Conservation (phyloP, 2,113 vertebrate genomes). For the Psilopogon haemacephalus region DNA sequence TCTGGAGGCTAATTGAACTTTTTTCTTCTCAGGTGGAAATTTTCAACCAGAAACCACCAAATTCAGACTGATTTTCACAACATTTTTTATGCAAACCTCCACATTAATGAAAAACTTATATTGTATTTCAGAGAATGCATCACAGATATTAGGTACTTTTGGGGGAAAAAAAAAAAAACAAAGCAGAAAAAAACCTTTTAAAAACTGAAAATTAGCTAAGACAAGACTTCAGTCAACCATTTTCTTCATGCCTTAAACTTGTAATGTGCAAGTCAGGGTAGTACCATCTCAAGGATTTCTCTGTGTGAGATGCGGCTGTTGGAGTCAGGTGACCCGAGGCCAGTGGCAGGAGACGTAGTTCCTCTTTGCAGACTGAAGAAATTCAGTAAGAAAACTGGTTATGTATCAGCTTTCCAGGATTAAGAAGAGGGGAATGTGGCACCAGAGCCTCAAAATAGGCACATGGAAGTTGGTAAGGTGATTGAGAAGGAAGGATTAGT, state of each 20-base stretch:
- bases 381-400: neutral
- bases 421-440: neutral
- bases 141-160: neutral
- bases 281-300: neutral
- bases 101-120: neutral
- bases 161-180: too few species aligned
- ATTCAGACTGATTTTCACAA: neutral
- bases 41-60: neutral
- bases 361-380: neutral
- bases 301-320: neutral
- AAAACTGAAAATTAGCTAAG: neutral
- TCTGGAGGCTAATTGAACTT: neutral
- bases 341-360: neutral
- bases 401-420: neutral
- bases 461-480: accelerated
- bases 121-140: neutral
- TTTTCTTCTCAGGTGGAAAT: neutral
- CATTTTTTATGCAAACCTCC: neutral
- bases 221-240: neutral
- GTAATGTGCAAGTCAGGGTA: neutral
- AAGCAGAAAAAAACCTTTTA: neutral
- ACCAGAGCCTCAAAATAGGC: neutral
- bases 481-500: neutral
- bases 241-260: neutral
- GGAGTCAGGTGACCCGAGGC: neutral